Evolutionary conservation across 2,113 vertebrate species (phyloP).

Genomic region (Hippopotamus amphibius): DNA sequence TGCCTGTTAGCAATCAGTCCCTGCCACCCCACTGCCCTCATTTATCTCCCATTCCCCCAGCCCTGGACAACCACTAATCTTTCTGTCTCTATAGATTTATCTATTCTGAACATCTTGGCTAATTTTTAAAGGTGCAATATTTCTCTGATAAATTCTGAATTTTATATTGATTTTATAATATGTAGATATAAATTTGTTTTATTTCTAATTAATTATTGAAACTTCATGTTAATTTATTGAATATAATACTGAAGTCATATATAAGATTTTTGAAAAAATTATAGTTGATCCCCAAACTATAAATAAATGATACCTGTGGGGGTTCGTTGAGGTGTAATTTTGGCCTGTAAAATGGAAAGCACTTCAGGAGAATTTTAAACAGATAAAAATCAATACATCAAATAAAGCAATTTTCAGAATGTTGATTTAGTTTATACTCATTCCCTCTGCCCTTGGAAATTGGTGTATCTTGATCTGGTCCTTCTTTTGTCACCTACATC

Average conservation of each 20-base stretch:
- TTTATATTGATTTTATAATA: background rate
- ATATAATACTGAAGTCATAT: background rate
- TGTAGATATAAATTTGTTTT: background rate
- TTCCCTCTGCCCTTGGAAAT: background rate
- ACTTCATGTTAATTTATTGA: background rate
- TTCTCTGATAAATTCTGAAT: slow-evolving; percentile 35
- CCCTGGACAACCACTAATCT: background rate
- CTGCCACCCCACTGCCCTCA: too few relatives aligned
- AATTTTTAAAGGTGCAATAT: background rate
- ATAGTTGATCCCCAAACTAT: background rate
- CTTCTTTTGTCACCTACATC: background rate
- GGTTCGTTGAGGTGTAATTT: background rate
- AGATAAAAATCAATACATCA: background rate
- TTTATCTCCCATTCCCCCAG: too few relatives aligned
- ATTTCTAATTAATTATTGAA: background rate
- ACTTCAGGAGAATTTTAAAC: slow-evolving; percentile 15
- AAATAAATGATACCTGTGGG: background rate
- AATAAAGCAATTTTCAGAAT: background rate
- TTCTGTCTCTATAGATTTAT: background rate
- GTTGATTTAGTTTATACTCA: background rate
- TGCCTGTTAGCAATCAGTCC: background rate
- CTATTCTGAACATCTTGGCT: background rate
- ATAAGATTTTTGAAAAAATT: background rate
- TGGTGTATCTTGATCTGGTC: background rate
- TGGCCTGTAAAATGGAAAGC: background rate